Percentiles rank a stretch among this genome's conserved stretches.
Evolutionary conservation across 2,888 invertebrate genomes (phyloP).

Genomic region (Lasius fuliginosus): DNA sequence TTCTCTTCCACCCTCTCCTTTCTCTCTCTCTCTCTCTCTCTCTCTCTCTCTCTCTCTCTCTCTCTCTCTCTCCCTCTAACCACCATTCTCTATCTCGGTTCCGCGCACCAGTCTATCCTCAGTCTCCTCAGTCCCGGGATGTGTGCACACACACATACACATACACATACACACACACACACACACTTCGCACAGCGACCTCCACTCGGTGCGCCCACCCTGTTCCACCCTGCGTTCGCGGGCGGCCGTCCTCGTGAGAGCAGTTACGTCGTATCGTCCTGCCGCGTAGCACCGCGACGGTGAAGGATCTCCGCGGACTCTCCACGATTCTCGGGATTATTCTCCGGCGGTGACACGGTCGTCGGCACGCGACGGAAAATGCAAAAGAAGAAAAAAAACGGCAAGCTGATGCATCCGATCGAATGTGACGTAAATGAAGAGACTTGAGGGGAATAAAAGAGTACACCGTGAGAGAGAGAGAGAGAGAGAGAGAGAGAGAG

Average conservation of each 20-base stretch:
- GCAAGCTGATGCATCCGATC: neutral
- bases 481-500: slow-evolving; percentile 9
- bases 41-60: neutral
- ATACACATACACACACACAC: too few species aligned
- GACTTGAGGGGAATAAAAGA: neutral
- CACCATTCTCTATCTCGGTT: neutral
- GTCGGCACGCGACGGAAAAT: slow-evolving; percentile 1
- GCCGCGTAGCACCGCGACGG: slow-evolving; percentile 74
- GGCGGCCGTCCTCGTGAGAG: slow-evolving; percentile 72
- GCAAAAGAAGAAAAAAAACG: neutral
- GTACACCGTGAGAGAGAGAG: slow-evolving; percentile 5
- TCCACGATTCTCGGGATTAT: neutral
- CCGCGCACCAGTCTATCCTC: slow-evolving; percentile 53
- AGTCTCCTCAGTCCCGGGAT: slow-evolving; percentile 65
- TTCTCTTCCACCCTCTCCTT: slow-evolving; percentile 59
- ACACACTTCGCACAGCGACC: slow-evolving; percentile 59
- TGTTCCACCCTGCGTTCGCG: slow-evolving; percentile 63
- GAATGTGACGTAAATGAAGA: slow-evolving; percentile 20
- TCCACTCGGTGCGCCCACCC: slow-evolving; percentile 53
- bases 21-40: slow-evolving; percentile 10
- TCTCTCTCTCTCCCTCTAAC: neutral
- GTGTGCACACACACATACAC: slow-evolving; percentile 65
- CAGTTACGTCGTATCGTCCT: slow-evolving; percentile 75
- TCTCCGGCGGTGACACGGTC: slow-evolving; percentile 45
- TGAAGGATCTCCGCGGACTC: neutral